Percentiles rank a stretch among this genome's conserved stretches.
Conservation (phyloP, 2,113 vertebrate genomes). For the Lagenorhynchus albirostris region DNA sequence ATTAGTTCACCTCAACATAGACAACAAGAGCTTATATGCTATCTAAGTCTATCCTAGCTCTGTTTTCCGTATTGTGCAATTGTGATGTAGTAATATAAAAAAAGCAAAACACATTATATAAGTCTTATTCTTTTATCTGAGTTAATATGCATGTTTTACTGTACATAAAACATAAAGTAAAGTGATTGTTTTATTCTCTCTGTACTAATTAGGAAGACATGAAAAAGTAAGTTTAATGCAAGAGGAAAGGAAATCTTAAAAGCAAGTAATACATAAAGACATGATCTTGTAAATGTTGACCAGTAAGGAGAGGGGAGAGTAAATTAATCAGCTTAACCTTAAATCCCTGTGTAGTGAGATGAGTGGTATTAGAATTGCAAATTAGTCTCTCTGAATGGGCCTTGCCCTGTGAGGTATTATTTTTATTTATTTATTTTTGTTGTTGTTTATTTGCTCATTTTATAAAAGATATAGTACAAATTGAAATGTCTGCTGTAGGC, state of each 20-base stretch:
- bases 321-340: neutral
- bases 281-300: neutral
- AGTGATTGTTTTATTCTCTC: neutral
- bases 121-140: neutral
- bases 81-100: neutral
- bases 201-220: neutral
- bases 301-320: neutral
- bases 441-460: neutral
- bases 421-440: neutral
- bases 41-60: neutral
- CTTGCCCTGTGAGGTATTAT: neutral
- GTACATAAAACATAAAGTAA: neutral
- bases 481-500: neutral
- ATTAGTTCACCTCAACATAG: neutral
- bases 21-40: neutral
- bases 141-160: neutral
- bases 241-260: neutral
- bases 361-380: neutral
- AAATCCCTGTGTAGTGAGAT: neutral
- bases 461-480: neutral
- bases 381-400: neutral
- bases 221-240: neutral
- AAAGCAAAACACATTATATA: neutral
- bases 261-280: neutral
- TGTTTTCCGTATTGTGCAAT: neutral